A percentile compares a stretch with the other conserved stretches of the same genome.
Conservation (phyloP, 1,140 invertebrate species). For the Drosophila pruinosa region DNA sequence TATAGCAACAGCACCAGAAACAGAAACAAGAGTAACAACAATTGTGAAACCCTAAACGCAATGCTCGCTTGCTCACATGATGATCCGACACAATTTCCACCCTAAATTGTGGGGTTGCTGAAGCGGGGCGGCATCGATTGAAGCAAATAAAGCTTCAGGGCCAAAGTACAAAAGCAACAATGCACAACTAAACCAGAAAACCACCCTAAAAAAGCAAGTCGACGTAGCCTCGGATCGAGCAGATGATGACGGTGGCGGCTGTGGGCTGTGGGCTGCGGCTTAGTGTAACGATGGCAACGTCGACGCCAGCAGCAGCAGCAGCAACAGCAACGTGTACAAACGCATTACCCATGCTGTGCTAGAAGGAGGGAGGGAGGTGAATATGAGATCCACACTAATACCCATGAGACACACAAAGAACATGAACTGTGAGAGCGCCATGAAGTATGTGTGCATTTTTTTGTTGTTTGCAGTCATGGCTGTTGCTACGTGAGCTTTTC, state of each 20-base stretch:
- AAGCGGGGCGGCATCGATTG: conserved; percentile 64
- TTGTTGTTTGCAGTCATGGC: conserved; percentile 28
- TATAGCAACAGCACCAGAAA: conserved; percentile 30
- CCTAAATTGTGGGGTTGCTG: conserved; percentile 54
- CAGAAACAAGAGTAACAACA: conserved; percentile 27
- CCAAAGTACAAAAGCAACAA: conserved; percentile 53
- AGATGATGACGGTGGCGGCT: neutral
- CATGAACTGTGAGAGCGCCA: conserved; percentile 47
- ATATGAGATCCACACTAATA: conserved; percentile 50
- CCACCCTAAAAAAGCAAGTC: conserved; percentile 57
- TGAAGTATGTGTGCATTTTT: conserved; percentile 62
- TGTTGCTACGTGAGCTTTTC: conserved; percentile 55
- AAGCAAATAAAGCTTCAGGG: conserved; percentile 78
- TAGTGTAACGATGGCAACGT: conserved; percentile 3
- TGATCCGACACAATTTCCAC: conserved; percentile 62
- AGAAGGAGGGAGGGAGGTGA: conserved; percentile 5
- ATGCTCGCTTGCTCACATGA: conserved; percentile 35
- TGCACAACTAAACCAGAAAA: conserved; percentile 22
- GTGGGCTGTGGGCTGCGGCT: neutral
- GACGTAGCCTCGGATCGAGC: conserved; percentile 31
- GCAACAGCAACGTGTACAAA: conserved; percentile 3
- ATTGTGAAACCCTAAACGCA: conserved; percentile 73
- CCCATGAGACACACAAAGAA: neutral
- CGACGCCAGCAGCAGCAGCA: neutral
- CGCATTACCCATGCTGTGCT: neutral